Evolutionary conservation across 2,797 vertebrate genomes (phyloP).

Genomic region (Rhabdophis nuchalis): DNA sequence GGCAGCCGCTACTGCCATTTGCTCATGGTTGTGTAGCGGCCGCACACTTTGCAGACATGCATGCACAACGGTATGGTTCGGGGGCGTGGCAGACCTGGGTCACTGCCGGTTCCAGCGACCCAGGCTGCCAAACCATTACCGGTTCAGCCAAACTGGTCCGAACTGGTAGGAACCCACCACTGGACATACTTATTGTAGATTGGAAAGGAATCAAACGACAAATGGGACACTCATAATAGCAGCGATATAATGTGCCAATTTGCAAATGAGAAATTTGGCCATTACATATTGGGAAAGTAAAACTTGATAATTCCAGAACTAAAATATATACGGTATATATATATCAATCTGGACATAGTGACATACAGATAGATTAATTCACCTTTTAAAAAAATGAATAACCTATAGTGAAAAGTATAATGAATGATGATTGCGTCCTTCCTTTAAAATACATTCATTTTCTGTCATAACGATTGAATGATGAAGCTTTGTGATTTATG

Average conservation of each 20-base stretch:
- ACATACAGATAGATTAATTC: background rate
- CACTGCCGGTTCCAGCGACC: no score
- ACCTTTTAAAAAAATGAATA: background rate
- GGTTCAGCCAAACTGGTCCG: no score
- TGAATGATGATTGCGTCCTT: background rate
- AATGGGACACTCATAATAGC: background rate
- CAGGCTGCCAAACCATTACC: no score
- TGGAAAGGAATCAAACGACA: background rate
- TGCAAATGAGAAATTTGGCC: background rate
- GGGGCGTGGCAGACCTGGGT: no score
- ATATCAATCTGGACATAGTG: background rate
- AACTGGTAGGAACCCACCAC: no score
- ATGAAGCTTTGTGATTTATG: constrained; percentile 6
- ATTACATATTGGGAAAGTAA: background rate
- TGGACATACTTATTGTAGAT: no score
- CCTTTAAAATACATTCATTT: background rate
- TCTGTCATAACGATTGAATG: background rate
- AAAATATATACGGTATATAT: no score
- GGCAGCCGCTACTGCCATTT: no score
- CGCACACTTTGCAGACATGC: no score
- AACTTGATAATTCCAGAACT: background rate
- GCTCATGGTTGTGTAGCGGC: no score
- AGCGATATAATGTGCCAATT: background rate
- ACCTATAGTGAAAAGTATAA: background rate
- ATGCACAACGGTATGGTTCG: no score